Percentiles rank a stretch among this genome's conserved stretches.
Evolutionary conservation across 92 coral and sea anemone genomes (phyloP).

Genomic region (Blastomussa wellsi): DNA sequence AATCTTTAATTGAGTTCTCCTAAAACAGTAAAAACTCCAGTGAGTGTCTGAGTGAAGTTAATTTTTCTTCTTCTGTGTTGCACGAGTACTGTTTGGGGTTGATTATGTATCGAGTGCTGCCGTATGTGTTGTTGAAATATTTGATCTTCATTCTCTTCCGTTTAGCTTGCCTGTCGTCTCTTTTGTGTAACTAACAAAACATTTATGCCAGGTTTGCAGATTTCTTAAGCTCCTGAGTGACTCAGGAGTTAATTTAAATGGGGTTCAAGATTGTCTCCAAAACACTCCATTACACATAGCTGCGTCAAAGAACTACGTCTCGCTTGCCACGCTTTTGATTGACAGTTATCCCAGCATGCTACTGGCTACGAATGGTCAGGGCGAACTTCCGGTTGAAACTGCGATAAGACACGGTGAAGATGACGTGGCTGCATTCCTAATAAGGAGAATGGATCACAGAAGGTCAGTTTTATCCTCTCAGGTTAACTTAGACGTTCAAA

Average conservation of each 20-base stretch:
- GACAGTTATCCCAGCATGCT: slow-evolving; percentile 54
- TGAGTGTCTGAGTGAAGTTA: too few species aligned
- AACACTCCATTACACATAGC: slow-evolving; percentile 69
- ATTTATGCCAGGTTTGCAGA: slow-evolving; percentile 29
- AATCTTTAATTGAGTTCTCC: too few species aligned
- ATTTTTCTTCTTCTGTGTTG: too few species aligned
- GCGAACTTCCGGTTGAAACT: slow-evolving; percentile 62
- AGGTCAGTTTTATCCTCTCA: too few species aligned
- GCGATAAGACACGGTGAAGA: slow-evolving; percentile 52
- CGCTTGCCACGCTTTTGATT: slow-evolving; percentile 51
- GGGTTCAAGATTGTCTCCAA: slow-evolving; percentile 18
- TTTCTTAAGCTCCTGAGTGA: slow-evolving; percentile 32
- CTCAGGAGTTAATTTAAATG: slow-evolving; percentile 17
- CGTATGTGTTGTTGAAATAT: too few species aligned
- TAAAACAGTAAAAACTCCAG: too few species aligned
- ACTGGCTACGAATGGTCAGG: slow-evolving; percentile 36
- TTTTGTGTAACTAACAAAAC: neutral
- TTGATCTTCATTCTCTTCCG: too few species aligned
- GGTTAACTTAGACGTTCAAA: neutral
- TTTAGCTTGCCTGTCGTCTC: too few species aligned
- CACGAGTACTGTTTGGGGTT: too few species aligned
- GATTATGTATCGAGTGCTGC: too few species aligned
- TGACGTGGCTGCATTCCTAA: slow-evolving; percentile 65
- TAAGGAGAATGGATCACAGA: slow-evolving; percentile 56
- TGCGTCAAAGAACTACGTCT: slow-evolving; percentile 51